Percentiles rank a stretch among this genome's conserved stretches.
Conservation (phyloP, 1,140 invertebrate species). For the Archegozetes longisetosus region DNA sequence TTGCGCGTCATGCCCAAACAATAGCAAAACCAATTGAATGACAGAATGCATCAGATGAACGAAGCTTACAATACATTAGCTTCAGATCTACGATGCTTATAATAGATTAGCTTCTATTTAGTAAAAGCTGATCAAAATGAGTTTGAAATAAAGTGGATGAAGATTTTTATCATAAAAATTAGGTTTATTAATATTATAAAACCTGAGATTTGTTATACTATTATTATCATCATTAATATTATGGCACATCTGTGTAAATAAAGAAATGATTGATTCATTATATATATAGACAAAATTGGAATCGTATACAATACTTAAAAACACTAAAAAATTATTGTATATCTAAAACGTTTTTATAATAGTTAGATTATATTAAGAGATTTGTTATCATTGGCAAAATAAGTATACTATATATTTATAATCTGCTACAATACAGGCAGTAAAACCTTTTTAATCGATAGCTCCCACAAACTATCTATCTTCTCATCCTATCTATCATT, state of each 20-base stretch:
- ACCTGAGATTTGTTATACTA: not conserved
- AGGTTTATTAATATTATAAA: not conserved
- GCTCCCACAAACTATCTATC: too few species aligned
- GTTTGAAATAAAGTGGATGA: not conserved
- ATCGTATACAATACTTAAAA: not conserved
- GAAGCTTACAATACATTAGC: too few species aligned
- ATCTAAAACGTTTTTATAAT: not conserved
- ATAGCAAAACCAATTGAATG: too few species aligned
- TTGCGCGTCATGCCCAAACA: too few species aligned
- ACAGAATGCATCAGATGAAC: too few species aligned
- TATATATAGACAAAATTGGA: not conserved
- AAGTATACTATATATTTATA: not conserved
- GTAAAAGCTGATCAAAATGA: too few species aligned
- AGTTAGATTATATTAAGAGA: not conserved
- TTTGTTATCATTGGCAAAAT: not conserved
- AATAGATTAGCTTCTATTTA: too few species aligned
- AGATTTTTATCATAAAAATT: not conserved
- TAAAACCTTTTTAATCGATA: too few species aligned
- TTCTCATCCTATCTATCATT: too few species aligned
- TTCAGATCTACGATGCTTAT: too few species aligned
- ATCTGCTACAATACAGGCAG: too few species aligned
- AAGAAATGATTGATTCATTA: not conserved
- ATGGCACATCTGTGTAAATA: not conserved
- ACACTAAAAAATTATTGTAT: not conserved
- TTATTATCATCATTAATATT: not conserved